Evolutionary conservation across 1,140 invertebrate genomes (phyloP).

Genomic region (Brevipalpus yothersi): DNA sequence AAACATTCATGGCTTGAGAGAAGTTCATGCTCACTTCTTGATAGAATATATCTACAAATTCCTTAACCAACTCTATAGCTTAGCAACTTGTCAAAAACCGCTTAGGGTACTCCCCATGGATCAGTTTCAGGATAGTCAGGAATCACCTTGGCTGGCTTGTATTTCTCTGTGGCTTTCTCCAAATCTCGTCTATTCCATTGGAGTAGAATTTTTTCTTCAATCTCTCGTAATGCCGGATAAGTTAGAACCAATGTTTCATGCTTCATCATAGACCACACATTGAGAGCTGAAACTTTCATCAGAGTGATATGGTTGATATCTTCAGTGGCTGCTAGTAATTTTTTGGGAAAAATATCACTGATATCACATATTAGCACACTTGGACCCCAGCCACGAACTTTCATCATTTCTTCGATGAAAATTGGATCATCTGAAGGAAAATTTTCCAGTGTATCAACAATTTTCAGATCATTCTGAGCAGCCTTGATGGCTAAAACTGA

Average conservation of each 20-base stretch:
- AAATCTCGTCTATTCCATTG: slow-evolving; percentile 39
- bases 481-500: slow-evolving; percentile 64
- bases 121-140: neutral
- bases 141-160: neutral
- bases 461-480: slow-evolving; percentile 76
- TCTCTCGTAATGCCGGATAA: slow-evolving; percentile 45
- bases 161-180: neutral
- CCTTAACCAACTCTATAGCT: no score
- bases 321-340: slow-evolving; percentile 48
- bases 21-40: no score
- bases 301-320: slow-evolving; percentile 54
- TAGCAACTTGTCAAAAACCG: no score
- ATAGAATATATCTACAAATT: no score
- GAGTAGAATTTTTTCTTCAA: slow-evolving; percentile 62
- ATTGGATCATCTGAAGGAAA: slow-evolving; percentile 53
- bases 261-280: slow-evolving; percentile 68
- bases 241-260: slow-evolving; percentile 82
- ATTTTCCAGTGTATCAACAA: slow-evolving; percentile 54
- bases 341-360: slow-evolving; percentile 55
- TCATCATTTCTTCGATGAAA: slow-evolving; percentile 45
- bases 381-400: slow-evolving; percentile 69
- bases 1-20: no score
- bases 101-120: neutral
- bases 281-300: slow-evolving; percentile 76
- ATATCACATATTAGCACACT: slow-evolving; percentile 81